Evolutionary conservation across 2,797 vertebrate genomes (phyloP), one percentile per base, ranked within the genome.

Genomic region (Ptychobarbus kaznakovi): DNA sequence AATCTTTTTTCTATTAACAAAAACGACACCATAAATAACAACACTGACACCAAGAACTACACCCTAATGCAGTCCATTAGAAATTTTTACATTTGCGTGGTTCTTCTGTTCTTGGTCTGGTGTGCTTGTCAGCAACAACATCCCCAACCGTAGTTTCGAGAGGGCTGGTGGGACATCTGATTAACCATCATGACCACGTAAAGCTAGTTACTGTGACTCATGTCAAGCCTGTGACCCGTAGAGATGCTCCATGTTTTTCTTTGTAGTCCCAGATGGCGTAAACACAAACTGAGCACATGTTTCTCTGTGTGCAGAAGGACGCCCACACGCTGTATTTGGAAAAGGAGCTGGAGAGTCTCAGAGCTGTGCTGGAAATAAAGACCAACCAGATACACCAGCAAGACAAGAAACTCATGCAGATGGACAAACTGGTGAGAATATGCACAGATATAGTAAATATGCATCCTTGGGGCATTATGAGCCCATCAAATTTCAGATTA

Each of bases 281-380:
- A 84, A 63, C 6, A 1, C 40, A 61, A 73, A 42, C 69, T 81
- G 6, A 77, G 22, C 70, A 49, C 40, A 22, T 58, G 9, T 56
- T 40, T 70, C n/a, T 85, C n/a, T 88, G 84, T 84, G 90, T 93
- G 83, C 91, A 98, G 97, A 97, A 97, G 94, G 97, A 96, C 83
- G 95, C 97, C 0, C 96, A 97, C 91, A 94, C 97, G 1, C 92
- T 97, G 91, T 99, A 97, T 88, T 92, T 99, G 91, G 95, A 98
- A 92, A 97, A 97, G 89, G 97, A 99, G 90, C 92, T 98, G 89
- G 97, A 99, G 89, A 99, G 98, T 90, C 92, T 99, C 87, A 98
- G 97, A 93, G 97, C 97, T 4, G 98, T 99, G 80, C 89, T 99
- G 82, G 97, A 99, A 87, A 97, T 99, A 82, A 99, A 97, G 94